Conservation (phyloP, 2,797 vertebrate genomes). For the Chromis chromis region DNA sequence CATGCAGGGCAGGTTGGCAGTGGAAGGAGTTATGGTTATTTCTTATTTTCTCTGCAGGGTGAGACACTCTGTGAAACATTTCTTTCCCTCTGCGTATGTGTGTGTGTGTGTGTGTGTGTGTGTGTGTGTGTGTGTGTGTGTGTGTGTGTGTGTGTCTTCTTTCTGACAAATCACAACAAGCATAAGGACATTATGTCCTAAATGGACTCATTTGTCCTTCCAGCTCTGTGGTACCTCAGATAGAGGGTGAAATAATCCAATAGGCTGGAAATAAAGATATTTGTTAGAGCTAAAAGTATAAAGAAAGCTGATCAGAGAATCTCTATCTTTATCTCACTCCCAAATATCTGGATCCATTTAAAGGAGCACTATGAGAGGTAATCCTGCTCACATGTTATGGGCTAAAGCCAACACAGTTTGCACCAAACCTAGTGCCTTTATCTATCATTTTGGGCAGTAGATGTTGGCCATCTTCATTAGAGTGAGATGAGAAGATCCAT, state of each 20-base stretch:
- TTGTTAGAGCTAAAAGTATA: slow-evolving; percentile 63
- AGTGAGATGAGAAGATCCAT: not conserved
- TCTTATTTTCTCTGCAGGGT: slow-evolving; percentile 80
- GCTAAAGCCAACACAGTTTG: slow-evolving; percentile 7
- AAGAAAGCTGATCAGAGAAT: slow-evolving; percentile 48
- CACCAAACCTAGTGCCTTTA: not conserved
- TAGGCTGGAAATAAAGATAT: slow-evolving; percentile 67
- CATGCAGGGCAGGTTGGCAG: slow-evolving; percentile 80
- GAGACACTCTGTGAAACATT: slow-evolving; percentile 69
- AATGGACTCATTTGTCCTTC: slow-evolving; percentile 68
- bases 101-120: slow-evolving; percentile 27
- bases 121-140: slow-evolving; percentile 16
- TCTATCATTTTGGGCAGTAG: not conserved
- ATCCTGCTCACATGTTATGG: not conserved
- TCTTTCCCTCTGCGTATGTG: slow-evolving; percentile 34
- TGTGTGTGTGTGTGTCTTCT: slow-evolving; percentile 26
- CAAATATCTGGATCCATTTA: slow-evolving; percentile 1
- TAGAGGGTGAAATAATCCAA: slow-evolving; percentile 68
- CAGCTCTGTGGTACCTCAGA: slow-evolving; percentile 51
- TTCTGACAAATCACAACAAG: slow-evolving; percentile 52
- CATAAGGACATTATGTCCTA: slow-evolving; percentile 60
- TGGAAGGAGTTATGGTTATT: slow-evolving; percentile 86
- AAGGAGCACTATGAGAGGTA: slow-evolving; percentile 4
- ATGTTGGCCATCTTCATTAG: not conserved
- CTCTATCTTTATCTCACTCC: slow-evolving; percentile 34